Percentiles rank a stretch among this genome's conserved stretches.
Conservation (phyloP, 2,797 vertebrate species). For the Vespertilio murinus region DNA sequence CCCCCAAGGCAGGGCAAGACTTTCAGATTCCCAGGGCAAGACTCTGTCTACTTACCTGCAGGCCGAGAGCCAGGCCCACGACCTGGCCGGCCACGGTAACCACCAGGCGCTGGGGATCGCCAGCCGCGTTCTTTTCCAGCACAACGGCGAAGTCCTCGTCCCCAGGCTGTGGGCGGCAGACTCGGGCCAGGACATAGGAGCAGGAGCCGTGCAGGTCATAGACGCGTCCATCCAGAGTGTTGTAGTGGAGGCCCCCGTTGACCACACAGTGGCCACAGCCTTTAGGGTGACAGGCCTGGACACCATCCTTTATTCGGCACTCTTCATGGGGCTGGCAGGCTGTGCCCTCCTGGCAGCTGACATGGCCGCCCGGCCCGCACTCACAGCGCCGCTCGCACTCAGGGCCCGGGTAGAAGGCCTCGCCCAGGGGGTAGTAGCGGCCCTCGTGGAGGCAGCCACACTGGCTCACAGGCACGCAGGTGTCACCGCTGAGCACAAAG, state of each 20-base stretch:
- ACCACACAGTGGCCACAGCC: slow-evolving; percentile 84
- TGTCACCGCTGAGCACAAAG: slow-evolving; percentile 80
- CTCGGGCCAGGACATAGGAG: slow-evolving; percentile 84
- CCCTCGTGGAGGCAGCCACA: slow-evolving; percentile 83
- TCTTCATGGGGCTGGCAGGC: slow-evolving; percentile 69
- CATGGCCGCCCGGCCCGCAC: slow-evolving; percentile 65
- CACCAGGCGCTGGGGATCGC: slow-evolving; percentile 23
- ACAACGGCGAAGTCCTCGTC: slow-evolving; percentile 66
- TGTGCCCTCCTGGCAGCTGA: slow-evolving; percentile 62
- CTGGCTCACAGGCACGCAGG: slow-evolving; percentile 79
- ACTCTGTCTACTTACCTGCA: slow-evolving; percentile 2
- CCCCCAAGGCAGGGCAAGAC: too few species aligned
- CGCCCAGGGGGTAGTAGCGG: slow-evolving; percentile 69
- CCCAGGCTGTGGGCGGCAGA: slow-evolving; percentile 72
- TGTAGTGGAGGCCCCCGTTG: slow-evolving; percentile 86
- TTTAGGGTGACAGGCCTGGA: slow-evolving; percentile 60
- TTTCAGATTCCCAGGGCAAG: not conserved
- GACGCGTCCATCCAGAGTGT: slow-evolving; percentile 85
- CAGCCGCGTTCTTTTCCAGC: slow-evolving; percentile 51
- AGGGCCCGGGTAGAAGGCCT: slow-evolving; percentile 70
- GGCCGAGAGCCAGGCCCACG: slow-evolving; percentile 47
- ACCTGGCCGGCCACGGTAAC: slow-evolving; percentile 59
- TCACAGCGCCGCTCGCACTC: slow-evolving; percentile 78
- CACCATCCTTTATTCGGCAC: slow-evolving; percentile 50
- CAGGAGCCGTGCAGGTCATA: slow-evolving; percentile 88